Conservation (phyloP, 92 coral and sea anemone species). For the Micromussa lordhowensis region DNA sequence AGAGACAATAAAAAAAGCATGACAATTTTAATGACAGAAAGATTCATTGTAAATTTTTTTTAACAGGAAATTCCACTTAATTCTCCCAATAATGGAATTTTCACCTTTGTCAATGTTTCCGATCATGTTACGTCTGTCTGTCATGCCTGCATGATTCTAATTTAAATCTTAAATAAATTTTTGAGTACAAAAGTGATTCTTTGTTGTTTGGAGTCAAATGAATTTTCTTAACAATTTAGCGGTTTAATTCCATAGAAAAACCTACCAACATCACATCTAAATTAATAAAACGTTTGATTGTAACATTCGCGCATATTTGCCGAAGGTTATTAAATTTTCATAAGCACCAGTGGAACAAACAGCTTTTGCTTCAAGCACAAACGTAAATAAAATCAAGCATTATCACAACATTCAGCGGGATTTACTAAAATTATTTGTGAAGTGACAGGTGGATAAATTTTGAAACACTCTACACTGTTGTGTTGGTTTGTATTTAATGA, state of each 20-base stretch:
- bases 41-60: background rate
- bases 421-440: background rate
- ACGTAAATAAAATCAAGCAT: background rate
- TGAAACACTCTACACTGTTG: background rate
- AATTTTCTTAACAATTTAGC: background rate
- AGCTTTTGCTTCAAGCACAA: background rate
- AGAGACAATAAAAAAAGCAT: background rate
- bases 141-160: background rate
- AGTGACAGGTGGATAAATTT: background rate
- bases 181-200: background rate
- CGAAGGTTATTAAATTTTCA: background rate
- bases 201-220: background rate
- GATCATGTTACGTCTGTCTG: background rate
- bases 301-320: background rate
- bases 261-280: background rate
- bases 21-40: background rate
- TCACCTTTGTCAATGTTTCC: background rate
- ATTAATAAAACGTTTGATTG: background rate
- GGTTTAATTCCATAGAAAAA: background rate
- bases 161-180: background rate
- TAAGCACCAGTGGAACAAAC: conserved; percentile 3
- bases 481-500: background rate
- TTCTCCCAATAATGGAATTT: conserved; percentile 12
- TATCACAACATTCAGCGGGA: background rate
- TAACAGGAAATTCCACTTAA: conserved; percentile 24